Conservation (phyloP, 2,797 vertebrate species). For the Cheirogaleus major region DNA sequence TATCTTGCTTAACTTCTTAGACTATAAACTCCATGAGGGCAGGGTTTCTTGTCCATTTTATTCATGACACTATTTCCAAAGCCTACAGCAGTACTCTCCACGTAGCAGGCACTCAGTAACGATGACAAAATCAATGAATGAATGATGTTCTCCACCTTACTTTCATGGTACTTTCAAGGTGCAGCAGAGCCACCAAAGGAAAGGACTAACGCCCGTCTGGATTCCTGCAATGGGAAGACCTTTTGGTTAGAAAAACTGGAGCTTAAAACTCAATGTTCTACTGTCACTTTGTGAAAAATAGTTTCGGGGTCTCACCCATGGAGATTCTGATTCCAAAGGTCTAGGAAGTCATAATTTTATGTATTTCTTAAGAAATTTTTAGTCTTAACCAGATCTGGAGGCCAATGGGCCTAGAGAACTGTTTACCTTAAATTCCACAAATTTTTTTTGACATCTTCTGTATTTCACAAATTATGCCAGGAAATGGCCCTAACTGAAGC, state of each 20-base stretch:
- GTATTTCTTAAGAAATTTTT: background rate
- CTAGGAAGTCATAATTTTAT: background rate
- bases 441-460: background rate
- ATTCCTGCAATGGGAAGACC: background rate
- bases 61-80: background rate
- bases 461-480: background rate
- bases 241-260: background rate
- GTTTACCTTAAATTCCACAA: background rate
- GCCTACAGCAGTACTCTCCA: background rate
- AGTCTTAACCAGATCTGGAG: constrained; percentile 12
- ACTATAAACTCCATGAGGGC: background rate
- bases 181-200: background rate
- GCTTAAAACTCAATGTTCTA: background rate
- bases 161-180: background rate
- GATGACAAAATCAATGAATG: background rate
- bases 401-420: background rate
- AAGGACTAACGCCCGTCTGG: background rate
- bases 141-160: background rate
- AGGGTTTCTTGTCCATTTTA: background rate
- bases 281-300: background rate
- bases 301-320: background rate
- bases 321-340: background rate
- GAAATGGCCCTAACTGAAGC: background rate
- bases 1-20: background rate
- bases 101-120: background rate